Base-by-base conservation (phyloP, 1,140 invertebrate genomes). In the Episyrphus balteatus region DNA sequence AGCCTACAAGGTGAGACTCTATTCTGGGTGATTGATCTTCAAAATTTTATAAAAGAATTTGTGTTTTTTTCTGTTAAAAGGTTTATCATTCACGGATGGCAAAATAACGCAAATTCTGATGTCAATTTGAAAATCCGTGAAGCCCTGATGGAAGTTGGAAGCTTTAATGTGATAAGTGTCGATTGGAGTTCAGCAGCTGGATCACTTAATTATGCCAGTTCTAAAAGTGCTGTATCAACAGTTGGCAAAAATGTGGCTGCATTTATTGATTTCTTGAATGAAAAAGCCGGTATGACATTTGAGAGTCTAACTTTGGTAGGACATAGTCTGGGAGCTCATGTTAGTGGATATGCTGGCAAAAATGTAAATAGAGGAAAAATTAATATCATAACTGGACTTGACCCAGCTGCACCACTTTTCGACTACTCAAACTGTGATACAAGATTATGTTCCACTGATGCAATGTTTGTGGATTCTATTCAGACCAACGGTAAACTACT, bases 401-500 rank as follows among this genome's bases (percentile, higher is more conserved):
- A 75, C 59, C 73, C 74, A 14, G 72, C 73, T 12, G 47, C 59
- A 1, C 71, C 70, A 5, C 39, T 65, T 8, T 74, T 71, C 54
- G 50, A 48, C 17, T 53, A 55, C 21, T 51, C 55, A 51, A 54
- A 54, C 34, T 55, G 56, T 3, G 49, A 44, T 47, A 69, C 56
- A 21, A 49, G 58, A 13, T 54, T 77, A 15, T 75, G 6, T 62
- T 72, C 59, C 63, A 50, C 44, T 13, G 64, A 67, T 56, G 64
- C 62, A 46, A 49, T 21, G 19, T 63, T 62, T 30, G 61, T 66
- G 21, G 62, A 67, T 50, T 56, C 56, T 1, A 75, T 81, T 42
- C 79, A 82, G 52, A 77, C 79, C 7, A 72, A 77, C 44, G 72
- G 66, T 10, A 72, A 72, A 13, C 31, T 48, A 10, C 50, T 76